These are phyloP conservation scores for Cordilura impudica DNA, from an alignment of 2,888 invertebrate genomes.

Conservation along the genomic window DNA sequence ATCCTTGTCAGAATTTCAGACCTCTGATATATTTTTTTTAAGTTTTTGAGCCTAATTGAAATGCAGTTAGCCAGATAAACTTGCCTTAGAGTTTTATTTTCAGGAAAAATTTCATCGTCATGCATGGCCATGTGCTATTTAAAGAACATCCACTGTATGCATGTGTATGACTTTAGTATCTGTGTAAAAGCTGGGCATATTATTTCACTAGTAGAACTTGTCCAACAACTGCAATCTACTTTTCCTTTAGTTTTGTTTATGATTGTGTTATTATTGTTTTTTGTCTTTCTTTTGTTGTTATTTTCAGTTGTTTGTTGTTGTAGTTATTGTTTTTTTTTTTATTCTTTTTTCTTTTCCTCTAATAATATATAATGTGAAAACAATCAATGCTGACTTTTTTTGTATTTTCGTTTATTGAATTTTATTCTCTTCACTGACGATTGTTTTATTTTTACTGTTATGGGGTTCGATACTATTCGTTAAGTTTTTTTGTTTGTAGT, in stretches of 20 bases:
- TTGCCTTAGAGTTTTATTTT: no score
- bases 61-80: no score
- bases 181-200: background rate
- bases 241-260: slow-evolving; percentile 33
- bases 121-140: no score
- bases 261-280: slow-evolving; percentile 5
- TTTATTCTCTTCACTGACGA: slow-evolving; percentile 58
- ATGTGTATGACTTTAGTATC: background rate
- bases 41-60: no score
- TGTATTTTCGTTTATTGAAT: slow-evolving; percentile 53
- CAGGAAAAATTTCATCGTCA: no score
- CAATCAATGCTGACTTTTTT: slow-evolving; percentile 49
- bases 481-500: slow-evolving; percentile 23
- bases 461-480: no score
- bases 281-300: slow-evolving; percentile 29
- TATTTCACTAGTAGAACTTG: background rate
- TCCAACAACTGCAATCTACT: background rate
- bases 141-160: background rate
- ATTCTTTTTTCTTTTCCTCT: slow-evolving; percentile 4
- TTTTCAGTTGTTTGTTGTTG: slow-evolving; percentile 30
- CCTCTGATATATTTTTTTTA: no score
- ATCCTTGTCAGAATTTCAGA: no score
- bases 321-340: background rate
- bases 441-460: slow-evolving; percentile 59
- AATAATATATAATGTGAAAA: slow-evolving; percentile 59